Base-by-base conservation (phyloP, 2,888 invertebrate species). In the Drosophila meridiana region DNA sequence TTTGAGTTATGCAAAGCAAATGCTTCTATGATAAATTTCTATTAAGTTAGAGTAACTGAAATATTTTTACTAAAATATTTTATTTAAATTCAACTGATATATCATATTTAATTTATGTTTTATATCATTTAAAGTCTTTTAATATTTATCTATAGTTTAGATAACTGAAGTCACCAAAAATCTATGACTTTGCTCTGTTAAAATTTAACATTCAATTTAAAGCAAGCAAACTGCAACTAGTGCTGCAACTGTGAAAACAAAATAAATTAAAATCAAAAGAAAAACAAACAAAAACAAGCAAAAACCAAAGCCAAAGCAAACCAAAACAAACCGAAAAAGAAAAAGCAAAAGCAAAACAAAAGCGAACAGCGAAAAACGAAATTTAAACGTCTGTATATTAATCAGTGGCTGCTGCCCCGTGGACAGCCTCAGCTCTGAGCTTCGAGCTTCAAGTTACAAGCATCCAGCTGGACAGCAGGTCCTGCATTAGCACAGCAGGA, bases 341-440 rank as follows among this genome's bases (percentile, higher is more conserved):
- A 69, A 68, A 61, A 20, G n/a, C n/a, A 20, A 20, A 42, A 58
- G 42, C 42, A 48, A 69, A 68, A 61, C 47, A 34, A 61, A 73
- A 48, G 26, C 47, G 56, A 63, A 64, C 68, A 68, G 59, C 28
- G 34, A 60, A 82, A 83, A 87, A 48, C 88, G 78, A 81, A 90
- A 81, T 87, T 88, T 85, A 87, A 90, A 79, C 88, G 90, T 84
- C 86, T 81, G 90, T 69, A 85, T 89, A 87, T 87, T 87, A 87
- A 87, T 87, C 87, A 85, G 80, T 34, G 38, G 56, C 63, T 60
- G 59, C 58, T 43, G 45, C 63, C 30, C 28, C 47, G 60, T 65
- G 50, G 60, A 65, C 56, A 62, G 68, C 58, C 40, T 32, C 52
- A 28, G 45, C 32, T 36, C 14, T 26, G 56, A 50, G 56, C 38